Base-by-base conservation (phyloP, 2,888 invertebrate genomes). In the Mimachlamys varia region DNA sequence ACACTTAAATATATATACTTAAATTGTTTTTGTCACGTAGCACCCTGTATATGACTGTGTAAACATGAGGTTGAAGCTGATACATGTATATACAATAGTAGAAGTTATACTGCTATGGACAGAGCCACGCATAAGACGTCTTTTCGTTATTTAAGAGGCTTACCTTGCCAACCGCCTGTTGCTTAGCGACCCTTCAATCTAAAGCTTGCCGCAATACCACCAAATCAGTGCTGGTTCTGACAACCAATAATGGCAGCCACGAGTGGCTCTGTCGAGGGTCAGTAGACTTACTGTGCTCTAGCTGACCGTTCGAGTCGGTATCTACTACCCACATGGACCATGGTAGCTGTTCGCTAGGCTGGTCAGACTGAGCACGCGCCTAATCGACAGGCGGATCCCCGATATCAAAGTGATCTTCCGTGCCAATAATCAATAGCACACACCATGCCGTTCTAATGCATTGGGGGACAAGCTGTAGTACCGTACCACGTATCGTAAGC, bases 161-260 rank as follows among this genome's bases (percentile, higher is more conserved):
- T 76, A 76, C 76, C 76, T 76, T 76, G 76, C 76, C 76, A 76
- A 76, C 76, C 76, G 76, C 76, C 76, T 76, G 76, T 76, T 76
- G 76, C 76, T 76, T 76, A 76, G 76, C 76, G 76, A 76, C 76
- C 76, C 27, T 22, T 33, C 27, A 76, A 76, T 76, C 76, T 33
- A 12, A 76, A 76, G 76, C 76, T 76, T 76, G 76, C 76, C 76
- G 22, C 76, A 33, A 27, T 76, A 76, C 76, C 76, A 33, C 27
- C 76, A 76, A 76, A 76, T 76, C 76, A 76, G 33, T 27, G 33
- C 76, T 76, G 76, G 0, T 76, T 76, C 33, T 62, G 19, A 33
- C 33, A 76, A 27, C 33, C 27, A 76, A 15, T 33, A 76, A 5
- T 12, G 76, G 33, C 76, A 33, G 76, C 22, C 12, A 33, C 76